A percentile compares a stretch with the other conserved stretches of the same genome.
These are phyloP conservation scores for Lasioglossum zephyrum DNA, from an alignment of 2,888 invertebrate genomes.

Conservation along the genomic window DNA sequence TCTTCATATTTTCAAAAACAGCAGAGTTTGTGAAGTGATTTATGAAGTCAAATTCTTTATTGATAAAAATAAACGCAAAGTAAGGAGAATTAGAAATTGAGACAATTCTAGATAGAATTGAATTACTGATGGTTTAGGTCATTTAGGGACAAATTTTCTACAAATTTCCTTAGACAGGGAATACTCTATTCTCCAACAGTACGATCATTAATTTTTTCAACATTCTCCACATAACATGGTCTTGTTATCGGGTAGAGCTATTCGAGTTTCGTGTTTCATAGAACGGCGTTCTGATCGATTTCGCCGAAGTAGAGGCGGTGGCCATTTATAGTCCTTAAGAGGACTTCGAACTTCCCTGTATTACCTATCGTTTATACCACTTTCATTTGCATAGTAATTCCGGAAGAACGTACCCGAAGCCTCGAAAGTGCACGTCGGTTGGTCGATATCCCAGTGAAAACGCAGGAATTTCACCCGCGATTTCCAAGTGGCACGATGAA, in stretches of 20 bases:
- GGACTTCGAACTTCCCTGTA: constrained; percentile 3
- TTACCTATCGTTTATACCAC: constrained; percentile 6
- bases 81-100: background rate
- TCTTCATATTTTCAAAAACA: background rate
- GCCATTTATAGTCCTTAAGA: constrained; percentile 1
- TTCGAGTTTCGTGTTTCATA: background rate
- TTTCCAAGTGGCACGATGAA: constrained; percentile 6
- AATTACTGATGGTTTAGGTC: background rate
- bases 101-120: background rate
- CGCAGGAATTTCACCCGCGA: constrained; percentile 23
- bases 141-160: background rate
- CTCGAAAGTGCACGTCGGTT: background rate
- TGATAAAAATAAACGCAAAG: background rate
- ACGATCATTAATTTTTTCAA: background rate
- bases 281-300: background rate
- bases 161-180: background rate
- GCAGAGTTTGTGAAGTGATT: background rate
- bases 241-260: background rate
- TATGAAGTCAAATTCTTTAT: background rate
- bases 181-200: background rate
- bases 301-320: background rate
- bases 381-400: constrained; percentile 30
- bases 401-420: background rate
- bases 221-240: background rate
- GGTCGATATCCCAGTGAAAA: constrained; percentile 25